phyloP scores from a whole-genome alignment of 2,888 invertebrate species.

The Rhagophthalmus giganteus region DNA sequence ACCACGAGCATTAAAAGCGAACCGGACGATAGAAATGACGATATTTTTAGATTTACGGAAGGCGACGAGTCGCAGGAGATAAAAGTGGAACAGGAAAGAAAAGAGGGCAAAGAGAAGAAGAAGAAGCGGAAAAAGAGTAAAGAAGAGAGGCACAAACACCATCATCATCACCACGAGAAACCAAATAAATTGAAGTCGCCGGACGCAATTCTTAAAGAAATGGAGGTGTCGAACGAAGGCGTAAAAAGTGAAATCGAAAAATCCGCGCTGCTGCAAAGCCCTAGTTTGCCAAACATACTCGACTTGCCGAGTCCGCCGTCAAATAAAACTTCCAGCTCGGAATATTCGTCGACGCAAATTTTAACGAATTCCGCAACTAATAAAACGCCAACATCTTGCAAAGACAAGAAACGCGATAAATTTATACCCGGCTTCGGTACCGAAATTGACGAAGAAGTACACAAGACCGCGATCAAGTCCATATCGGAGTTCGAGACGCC shows the following conservation, averaged over 20 bases:
- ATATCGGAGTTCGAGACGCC: slow-evolving; percentile 64
- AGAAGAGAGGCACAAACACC: slow-evolving; percentile 73
- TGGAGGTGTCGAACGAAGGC: slow-evolving; percentile 16
- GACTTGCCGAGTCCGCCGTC: slow-evolving; percentile 63
- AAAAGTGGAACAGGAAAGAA: slow-evolving; percentile 54
- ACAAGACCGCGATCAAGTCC: slow-evolving; percentile 80
- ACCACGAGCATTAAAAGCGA: slow-evolving; percentile 52
- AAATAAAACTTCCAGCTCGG: slow-evolving; percentile 48
- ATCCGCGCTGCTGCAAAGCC: slow-evolving; percentile 48
- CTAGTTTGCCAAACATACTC: slow-evolving; percentile 66
- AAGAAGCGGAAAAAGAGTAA: slow-evolving; percentile 84
- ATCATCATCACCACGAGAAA: slow-evolving; percentile 66
- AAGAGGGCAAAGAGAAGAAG: slow-evolving; percentile 75
- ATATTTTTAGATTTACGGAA: slow-evolving; percentile 65
- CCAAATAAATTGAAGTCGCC: slow-evolving; percentile 49
- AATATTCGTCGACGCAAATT: slow-evolving; percentile 47
- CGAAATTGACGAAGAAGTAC: slow-evolving; percentile 69
- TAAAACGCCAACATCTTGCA: slow-evolving; percentile 60
- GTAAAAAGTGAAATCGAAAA: slow-evolving; percentile 23
- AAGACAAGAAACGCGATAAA: slow-evolving; percentile 54
- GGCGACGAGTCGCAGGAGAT: slow-evolving; percentile 61
- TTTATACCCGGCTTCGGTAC: slow-evolving; percentile 69
- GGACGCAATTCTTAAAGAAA: slow-evolving; percentile 47
- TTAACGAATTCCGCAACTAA: slow-evolving; percentile 54
- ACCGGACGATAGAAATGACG: slow-evolving; percentile 53